Base-by-base conservation (phyloP, 2,113 vertebrate species). In the Thalassoma bifasciatum region DNA sequence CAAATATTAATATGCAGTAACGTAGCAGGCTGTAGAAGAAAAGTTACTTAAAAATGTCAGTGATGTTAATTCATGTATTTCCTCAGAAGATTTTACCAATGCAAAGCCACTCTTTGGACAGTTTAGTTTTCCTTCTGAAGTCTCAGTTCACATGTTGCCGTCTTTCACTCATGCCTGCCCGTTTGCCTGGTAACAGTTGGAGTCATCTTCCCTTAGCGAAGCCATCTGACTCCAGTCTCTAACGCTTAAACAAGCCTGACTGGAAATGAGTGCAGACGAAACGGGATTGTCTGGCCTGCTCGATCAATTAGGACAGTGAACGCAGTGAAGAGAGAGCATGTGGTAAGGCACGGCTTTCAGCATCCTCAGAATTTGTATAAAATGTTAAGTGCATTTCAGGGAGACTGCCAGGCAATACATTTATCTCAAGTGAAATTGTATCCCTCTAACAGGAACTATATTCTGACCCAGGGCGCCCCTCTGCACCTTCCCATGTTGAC, bases 321-420 rank as follows among this genome's bases (percentile, higher is more conserved):
- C 82, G 82, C 60, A 78, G 86, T 54, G 24, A 38, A 64, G 82
- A 77, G 60, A 81, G 72, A 76, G 78, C 54, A 10, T 79, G 85
- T 49, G 83, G 86, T 77, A 64, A 72, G 46, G 72, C 60, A 50
- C 38, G 24, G 86, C 86, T 91, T 72, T 86, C 84, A 89, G 81
- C 75, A 75, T 78, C 56, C 53, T 79, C 70, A 44, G 70, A 89
- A 84, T 79, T 92, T 79, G 67, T 81, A 81, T 84, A 57, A 88
- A 90, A 86, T 87, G 72, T 87, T 89, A 88, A 92, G 88, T 91
- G 91, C 88, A 85, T 92, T 90, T 91, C 57, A 85, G 85, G 84
- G 68, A 53, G 72, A 65, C 5, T 86, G 88, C 86, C 79, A 90
- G 91, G 86, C 89, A 72, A 81, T 91, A 86, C 85, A 89, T 83